Conservation (phyloP, 2,113 vertebrate genomes). For the Megaleporinus macrocephalus region DNA sequence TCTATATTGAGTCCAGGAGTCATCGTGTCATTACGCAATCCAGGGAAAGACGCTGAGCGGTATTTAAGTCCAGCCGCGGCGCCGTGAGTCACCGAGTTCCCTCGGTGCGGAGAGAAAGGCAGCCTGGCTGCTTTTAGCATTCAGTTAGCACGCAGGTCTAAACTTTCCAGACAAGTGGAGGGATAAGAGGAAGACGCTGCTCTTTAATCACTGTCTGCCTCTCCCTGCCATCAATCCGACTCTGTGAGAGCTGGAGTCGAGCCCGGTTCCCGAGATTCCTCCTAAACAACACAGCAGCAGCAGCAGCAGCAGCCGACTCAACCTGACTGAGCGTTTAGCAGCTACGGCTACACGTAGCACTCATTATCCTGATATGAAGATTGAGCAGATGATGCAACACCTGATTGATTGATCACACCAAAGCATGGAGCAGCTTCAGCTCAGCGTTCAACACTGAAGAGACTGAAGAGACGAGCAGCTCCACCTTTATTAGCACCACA, state of each 20-base stretch:
- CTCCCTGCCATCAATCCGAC: background rate
- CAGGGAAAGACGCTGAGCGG: background rate
- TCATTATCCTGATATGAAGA: too few species aligned
- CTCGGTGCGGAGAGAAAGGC: background rate
- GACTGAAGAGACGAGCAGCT: too few species aligned
- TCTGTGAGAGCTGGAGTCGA: background rate
- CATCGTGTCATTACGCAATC: background rate
- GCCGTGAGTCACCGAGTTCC: too few species aligned
- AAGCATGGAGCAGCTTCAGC: too few species aligned
- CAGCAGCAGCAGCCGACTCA: background rate
- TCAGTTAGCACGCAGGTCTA: background rate
- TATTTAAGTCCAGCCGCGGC: background rate
- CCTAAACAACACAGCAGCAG: background rate
- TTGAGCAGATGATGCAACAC: too few species aligned
- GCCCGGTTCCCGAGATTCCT: background rate
- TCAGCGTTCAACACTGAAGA: too few species aligned
- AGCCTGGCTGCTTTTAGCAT: background rate
- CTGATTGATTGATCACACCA: too few species aligned
- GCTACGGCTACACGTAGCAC: background rate
- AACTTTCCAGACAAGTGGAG: background rate
- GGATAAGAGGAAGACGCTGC: background rate
- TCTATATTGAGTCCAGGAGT: background rate
- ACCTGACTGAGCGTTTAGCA: background rate
- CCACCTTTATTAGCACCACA: too few species aligned
- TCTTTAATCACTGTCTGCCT: constrained; percentile 12